Evolutionary conservation across 2,113 vertebrate species (phyloP).

Genomic region (Bos indicus): DNA sequence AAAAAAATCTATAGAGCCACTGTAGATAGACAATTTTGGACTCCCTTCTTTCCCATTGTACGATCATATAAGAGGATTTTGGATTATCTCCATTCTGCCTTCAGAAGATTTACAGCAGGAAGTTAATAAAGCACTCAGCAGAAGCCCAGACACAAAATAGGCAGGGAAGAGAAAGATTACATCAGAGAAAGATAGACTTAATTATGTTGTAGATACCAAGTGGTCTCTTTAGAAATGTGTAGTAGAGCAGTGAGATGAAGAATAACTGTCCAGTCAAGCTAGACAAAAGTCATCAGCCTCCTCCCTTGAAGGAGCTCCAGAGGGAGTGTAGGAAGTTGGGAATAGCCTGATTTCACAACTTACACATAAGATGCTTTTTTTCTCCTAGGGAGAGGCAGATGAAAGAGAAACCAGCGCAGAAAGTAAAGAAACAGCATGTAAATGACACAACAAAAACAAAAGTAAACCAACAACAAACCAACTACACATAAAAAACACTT

Average conservation of each 20-base stretch:
- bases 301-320: neutral
- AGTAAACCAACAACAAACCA: neutral
- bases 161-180: slow-evolving; percentile 41
- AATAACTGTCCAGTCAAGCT: slow-evolving; percentile 7
- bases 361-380: neutral
- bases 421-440: neutral
- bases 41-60: slow-evolving; percentile 1
- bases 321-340: neutral
- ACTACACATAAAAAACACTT: neutral
- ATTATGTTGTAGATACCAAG: slow-evolving; percentile 53
- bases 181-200: slow-evolving; percentile 53
- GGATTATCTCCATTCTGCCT: slow-evolving; percentile 63
- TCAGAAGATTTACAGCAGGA: slow-evolving; percentile 63
- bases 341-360: neutral
- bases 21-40: slow-evolving; percentile 16
- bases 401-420: neutral
- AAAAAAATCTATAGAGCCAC: slow-evolving; percentile 36
- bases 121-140: slow-evolving; percentile 66
- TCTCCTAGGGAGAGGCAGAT: neutral
- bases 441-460: neutral
- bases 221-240: slow-evolving; percentile 42
- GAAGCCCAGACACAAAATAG: slow-evolving; percentile 47
- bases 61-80: slow-evolving; percentile 43
- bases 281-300: neutral
- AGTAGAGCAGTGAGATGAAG: neutral